Conservation (phyloP, 1,140 invertebrate species). For the Aporrectodea caliginosa region DNA sequence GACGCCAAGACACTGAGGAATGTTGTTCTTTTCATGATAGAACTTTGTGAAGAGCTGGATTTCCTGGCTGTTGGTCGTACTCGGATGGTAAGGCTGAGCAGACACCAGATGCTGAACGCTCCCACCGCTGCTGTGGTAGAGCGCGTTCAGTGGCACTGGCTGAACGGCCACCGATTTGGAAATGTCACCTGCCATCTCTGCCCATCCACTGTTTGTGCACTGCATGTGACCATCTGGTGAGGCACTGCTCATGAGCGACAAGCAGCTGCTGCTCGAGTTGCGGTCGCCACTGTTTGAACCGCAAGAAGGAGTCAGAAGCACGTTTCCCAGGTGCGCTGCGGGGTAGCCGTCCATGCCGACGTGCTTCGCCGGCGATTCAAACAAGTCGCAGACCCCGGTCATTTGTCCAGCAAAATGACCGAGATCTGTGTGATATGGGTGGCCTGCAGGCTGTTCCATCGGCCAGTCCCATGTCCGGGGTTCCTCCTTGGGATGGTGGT, state of each 20-base stretch:
- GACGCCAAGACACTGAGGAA: not conserved
- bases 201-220: not conserved
- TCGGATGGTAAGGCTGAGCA: not conserved
- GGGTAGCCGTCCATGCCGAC: not conserved
- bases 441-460: not conserved
- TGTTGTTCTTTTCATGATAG: not conserved
- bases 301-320: not conserved
- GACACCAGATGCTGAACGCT: not conserved
- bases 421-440: not conserved
- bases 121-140: not conserved
- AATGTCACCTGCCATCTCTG: not conserved
- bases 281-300: not conserved
- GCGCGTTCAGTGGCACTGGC: not conserved
- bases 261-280: not conserved
- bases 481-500: not conserved
- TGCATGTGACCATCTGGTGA: not conserved
- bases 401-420: not conserved
- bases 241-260: not conserved
- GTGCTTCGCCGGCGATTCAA: not conserved
- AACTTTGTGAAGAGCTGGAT: not conserved
- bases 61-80: not conserved
- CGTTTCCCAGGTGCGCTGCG: not conserved
- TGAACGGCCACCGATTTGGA: not conserved
- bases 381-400: not conserved
- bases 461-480: not conserved